Conservation (phyloP, 2,888 invertebrate species). For the Smittia aterrima region DNA sequence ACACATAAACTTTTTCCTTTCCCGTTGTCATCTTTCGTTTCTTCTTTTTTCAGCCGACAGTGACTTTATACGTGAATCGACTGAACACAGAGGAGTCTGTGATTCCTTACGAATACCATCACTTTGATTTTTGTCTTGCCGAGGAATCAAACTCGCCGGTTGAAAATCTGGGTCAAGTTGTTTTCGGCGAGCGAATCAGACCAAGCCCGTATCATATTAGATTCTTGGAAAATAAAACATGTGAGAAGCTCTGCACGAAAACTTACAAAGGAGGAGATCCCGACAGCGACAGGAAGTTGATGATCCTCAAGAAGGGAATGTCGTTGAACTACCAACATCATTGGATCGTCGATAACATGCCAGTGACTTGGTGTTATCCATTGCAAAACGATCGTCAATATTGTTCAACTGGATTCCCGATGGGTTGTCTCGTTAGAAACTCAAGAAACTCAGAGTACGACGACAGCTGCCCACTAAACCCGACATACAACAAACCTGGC, state of each 20-base stretch:
- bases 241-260: constrained; percentile 65
- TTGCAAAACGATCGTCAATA: constrained; percentile 72
- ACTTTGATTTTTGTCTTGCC: constrained; percentile 91
- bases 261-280: constrained; percentile 66
- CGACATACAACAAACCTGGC: constrained; percentile 62
- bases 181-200: constrained; percentile 97
- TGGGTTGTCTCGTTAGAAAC: constrained; percentile 86
- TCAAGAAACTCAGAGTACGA: constrained; percentile 49
- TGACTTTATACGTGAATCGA: constrained; percentile 90
- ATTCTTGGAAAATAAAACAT: constrained; percentile 71
- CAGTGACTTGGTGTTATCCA: constrained; percentile 93
- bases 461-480: constrained; percentile 62
- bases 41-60: constrained; percentile 65
- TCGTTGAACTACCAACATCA: constrained; percentile 96
- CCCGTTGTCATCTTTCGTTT: not conserved
- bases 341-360: constrained; percentile 99
- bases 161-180: constrained; percentile 97
- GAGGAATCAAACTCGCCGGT: constrained; percentile 77
- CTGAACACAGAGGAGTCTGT: constrained; percentile 97
- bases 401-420: constrained; percentile 95
- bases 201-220: constrained; percentile 89
- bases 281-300: constrained; percentile 68
- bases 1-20: too few relatives aligned
- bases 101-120: constrained; percentile 96
- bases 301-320: constrained; percentile 86